Evolutionary conservation across 2,113 vertebrate genomes (phyloP).

Genomic region (Bambusicola thoracicus): DNA sequence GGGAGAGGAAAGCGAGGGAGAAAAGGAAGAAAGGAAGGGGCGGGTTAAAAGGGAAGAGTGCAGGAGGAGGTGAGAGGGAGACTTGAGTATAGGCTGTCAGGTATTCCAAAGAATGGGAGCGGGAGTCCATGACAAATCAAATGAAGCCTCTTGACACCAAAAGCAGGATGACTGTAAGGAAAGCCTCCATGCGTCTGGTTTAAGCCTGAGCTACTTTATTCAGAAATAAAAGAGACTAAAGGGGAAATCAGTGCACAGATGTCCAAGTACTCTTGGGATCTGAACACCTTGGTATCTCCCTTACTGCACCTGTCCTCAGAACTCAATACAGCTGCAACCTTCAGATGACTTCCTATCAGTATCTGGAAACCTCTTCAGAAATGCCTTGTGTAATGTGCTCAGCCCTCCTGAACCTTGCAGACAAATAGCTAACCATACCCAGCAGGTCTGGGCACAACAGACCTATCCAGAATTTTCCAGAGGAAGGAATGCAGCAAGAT

Average conservation of each 20-base stretch:
- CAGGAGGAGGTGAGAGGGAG: conserved; percentile 36
- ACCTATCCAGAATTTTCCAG: background rate
- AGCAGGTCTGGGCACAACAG: background rate
- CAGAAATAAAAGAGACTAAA: conserved; percentile 12
- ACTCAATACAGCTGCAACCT: background rate
- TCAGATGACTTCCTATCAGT: background rate
- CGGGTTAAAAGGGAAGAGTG: conserved; percentile 41
- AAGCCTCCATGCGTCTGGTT: conserved; percentile 15
- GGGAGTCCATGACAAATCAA: conserved; percentile 54
- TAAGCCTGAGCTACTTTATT: conserved; percentile 14
- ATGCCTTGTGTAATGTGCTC: background rate
- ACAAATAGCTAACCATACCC: background rate
- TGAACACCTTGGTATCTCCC: background rate
- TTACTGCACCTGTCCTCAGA: background rate
- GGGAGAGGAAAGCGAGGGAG: conserved; percentile 8
- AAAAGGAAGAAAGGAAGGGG: conserved; percentile 36
- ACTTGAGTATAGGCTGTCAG: conserved; percentile 45
- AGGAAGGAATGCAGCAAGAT: background rate
- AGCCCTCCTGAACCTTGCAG: background rate
- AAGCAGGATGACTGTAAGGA: conserved; percentile 52
- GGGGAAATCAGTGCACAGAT: conserved; percentile 4
- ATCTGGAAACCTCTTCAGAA: background rate
- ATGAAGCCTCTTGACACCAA: conserved; percentile 52
- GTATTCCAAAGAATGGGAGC: conserved; percentile 66
- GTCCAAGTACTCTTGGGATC: background rate